Evolutionary conservation across 1,140 invertebrate genomes (phyloP).

Genomic region (Drosophila ficusphila): DNA sequence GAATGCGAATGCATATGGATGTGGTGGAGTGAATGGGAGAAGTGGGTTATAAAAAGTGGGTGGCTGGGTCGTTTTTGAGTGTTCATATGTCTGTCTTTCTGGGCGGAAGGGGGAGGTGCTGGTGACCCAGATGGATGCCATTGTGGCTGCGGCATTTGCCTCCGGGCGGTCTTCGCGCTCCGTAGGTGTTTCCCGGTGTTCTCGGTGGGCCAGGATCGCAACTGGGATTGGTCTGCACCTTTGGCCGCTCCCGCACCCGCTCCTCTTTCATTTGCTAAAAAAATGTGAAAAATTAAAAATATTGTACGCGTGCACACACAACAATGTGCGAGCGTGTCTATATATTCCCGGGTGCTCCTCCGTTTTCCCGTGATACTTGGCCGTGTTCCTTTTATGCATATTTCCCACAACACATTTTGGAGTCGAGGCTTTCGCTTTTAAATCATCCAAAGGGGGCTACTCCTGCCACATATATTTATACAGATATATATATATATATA

Average conservation of each 20-base stretch:
- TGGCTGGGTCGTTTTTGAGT: no score
- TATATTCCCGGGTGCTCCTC: slow-evolving; percentile 23
- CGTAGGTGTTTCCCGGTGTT: slow-evolving; percentile 42
- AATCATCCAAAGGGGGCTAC: slow-evolving; percentile 59
- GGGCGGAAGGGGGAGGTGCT: neutral
- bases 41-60: neutral
- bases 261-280: slow-evolving; percentile 49
- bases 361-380: slow-evolving; percentile 30
- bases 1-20: slow-evolving; percentile 58
- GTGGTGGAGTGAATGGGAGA: slow-evolving; percentile 15
- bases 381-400: slow-evolving; percentile 77
- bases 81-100: neutral
- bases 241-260: slow-evolving; percentile 35
- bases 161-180: slow-evolving; percentile 50
- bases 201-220: slow-evolving; percentile 7
- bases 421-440: slow-evolving; percentile 70
- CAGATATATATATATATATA: slow-evolving; percentile 7
- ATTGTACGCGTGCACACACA: slow-evolving; percentile 53
- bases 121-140: slow-evolving; percentile 69
- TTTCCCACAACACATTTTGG: slow-evolving; percentile 78
- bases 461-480: neutral
- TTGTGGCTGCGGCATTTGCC: slow-evolving; percentile 50
- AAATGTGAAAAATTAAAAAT: slow-evolving; percentile 80
- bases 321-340: slow-evolving; percentile 1
- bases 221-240: slow-evolving; percentile 50